Conservation (phyloP, 2,113 vertebrate genomes). For the Cyprinodon variegatus region DNA sequence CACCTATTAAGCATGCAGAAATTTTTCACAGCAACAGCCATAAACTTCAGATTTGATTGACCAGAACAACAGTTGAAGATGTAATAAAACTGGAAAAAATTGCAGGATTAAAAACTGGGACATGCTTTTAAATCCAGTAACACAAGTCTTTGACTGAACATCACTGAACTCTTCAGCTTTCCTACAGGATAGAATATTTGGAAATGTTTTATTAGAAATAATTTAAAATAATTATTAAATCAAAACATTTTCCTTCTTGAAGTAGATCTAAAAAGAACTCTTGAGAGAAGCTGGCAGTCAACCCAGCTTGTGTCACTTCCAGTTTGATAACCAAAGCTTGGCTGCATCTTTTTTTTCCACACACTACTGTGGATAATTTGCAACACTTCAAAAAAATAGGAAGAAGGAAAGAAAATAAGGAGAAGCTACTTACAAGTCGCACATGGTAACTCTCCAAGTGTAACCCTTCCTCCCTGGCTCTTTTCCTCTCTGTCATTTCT, state of each 20-base stretch:
- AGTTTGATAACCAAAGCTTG: conserved; percentile 3
- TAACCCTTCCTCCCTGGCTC: conserved; percentile 64
- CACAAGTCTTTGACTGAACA: background rate
- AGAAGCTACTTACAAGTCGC: conserved; percentile 62
- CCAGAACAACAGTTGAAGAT: background rate
- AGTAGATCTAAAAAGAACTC: background rate
- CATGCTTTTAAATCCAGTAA: background rate
- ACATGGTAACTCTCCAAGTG: conserved; percentile 55
- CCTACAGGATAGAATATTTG: background rate
- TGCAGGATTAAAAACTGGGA: background rate
- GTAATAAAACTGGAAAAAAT: background rate
- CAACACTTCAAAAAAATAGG: conserved; percentile 8
- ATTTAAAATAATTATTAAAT: background rate
- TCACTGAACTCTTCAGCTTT: background rate
- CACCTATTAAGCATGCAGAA: no score
- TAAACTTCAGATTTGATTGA: background rate
- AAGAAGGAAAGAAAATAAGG: conserved; percentile 14
- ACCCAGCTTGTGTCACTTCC: conserved; percentile 15
- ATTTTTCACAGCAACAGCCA: background rate
- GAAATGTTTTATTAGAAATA: background rate
- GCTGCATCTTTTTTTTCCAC: background rate
- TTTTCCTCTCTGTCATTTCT: conserved; percentile 70
- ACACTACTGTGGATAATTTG: conserved; percentile 7
- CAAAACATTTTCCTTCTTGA: background rate
- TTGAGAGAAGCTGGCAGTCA: conserved; percentile 6